These are phyloP conservation scores for Megaptera novaeangliae DNA, from an alignment of 2,113 vertebrate genomes.

Conservation along the genomic window DNA sequence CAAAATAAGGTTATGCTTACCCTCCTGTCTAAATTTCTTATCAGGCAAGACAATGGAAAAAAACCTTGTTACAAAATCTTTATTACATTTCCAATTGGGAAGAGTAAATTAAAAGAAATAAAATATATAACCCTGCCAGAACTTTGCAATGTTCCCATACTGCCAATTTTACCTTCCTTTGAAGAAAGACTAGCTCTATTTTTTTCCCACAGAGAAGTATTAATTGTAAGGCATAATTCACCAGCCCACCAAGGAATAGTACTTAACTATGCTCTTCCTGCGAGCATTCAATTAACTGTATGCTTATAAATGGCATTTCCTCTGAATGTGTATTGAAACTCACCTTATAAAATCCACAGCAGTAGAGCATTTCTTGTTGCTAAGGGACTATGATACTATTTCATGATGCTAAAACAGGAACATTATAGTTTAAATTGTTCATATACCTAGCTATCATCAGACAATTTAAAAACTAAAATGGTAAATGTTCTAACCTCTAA, in stretches of 20 bases:
- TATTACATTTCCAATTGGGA: conserved; percentile 59
- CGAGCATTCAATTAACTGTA: conserved; percentile 50
- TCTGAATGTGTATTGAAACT: conserved; percentile 48
- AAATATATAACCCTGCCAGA: conserved; percentile 24
- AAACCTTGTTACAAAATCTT: conserved; percentile 34
- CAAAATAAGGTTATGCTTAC: conserved; percentile 6
- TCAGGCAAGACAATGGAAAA: conserved; percentile 44
- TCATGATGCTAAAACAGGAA: conserved; percentile 39
- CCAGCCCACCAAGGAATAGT: conserved; percentile 48
- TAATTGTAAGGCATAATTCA: conserved; percentile 67
- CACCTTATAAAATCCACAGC: conserved; percentile 70
- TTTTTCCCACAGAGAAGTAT: conserved; percentile 58
- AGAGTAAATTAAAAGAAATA: conserved; percentile 57
- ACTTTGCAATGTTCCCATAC: conserved; percentile 61
- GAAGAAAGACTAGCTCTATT: conserved; percentile 58
- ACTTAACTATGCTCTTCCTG: conserved; percentile 64
- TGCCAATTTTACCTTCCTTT: conserved; percentile 62
- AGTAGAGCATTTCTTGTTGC: conserved; percentile 47
- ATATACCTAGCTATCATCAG: neutral
- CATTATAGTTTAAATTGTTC: conserved; percentile 33
- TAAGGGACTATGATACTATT: conserved; percentile 56
- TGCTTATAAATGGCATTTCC: conserved; percentile 70
- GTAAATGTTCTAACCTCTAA: conserved; percentile 4
- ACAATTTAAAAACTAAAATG: conserved; percentile 24
- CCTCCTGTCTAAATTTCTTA: conserved; percentile 33